These are phyloP conservation scores for Ptiloglossa arizonensis DNA, from an alignment of 1,140 invertebrate species.

Conservation along the genomic window DNA sequence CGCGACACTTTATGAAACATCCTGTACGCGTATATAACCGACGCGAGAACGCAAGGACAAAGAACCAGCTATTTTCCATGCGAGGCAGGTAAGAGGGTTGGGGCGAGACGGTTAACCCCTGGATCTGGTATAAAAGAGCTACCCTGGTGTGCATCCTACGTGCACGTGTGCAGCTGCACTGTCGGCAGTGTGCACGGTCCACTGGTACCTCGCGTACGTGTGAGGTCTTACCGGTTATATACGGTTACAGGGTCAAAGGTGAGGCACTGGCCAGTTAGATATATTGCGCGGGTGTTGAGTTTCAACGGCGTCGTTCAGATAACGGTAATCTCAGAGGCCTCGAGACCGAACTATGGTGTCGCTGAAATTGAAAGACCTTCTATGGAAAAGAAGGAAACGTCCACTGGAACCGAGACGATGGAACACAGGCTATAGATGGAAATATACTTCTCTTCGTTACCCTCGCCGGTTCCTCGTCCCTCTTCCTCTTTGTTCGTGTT, in stretches of 20 bases:
- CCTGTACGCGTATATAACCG: constrained; percentile 6
- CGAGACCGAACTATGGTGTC: constrained; percentile 27
- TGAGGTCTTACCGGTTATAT: constrained; percentile 61
- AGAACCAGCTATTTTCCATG: constrained; percentile 53
- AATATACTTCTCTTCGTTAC: constrained; percentile 10
- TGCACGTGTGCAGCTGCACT: too few species aligned
- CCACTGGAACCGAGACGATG: not conserved
- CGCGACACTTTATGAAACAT: constrained; percentile 23
- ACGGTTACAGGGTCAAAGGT: constrained; percentile 63
- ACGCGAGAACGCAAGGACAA: constrained; percentile 42
- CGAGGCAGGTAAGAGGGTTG: constrained; percentile 41
- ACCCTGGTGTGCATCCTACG: not conserved
- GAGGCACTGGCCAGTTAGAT: constrained; percentile 59
- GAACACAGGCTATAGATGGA: not conserved
- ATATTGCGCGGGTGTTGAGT: constrained; percentile 64
- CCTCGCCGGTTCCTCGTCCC: too few species aligned
- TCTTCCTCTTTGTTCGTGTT: too few species aligned
- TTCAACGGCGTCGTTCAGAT: constrained; percentile 60
- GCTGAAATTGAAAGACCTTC: constrained; percentile 59
- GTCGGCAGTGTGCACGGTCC: not conserved
- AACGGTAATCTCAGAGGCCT: constrained; percentile 63
- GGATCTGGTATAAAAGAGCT: constrained; percentile 57
- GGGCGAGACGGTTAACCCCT: constrained; percentile 50
- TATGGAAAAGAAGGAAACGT: constrained; percentile 11
- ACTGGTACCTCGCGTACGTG: not conserved